Conservation (phyloP, 2,113 vertebrate genomes). For the Chascanopsetta lugubris region DNA sequence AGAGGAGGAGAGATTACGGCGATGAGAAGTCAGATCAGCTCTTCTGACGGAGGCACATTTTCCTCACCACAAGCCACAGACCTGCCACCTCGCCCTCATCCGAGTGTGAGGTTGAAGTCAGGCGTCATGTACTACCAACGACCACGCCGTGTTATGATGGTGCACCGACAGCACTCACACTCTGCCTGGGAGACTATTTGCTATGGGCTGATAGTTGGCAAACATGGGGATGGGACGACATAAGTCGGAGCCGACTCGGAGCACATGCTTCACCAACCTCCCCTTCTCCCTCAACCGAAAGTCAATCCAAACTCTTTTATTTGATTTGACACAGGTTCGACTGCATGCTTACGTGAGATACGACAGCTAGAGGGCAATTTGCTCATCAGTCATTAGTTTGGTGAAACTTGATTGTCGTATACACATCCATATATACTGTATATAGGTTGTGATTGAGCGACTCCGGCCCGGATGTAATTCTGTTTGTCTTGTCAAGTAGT, state of each 20-base stretch:
- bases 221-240: constrained; percentile 53
- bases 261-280: constrained; percentile 41
- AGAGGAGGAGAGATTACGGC: background rate
- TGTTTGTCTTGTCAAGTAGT: constrained; percentile 22
- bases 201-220: constrained; percentile 20
- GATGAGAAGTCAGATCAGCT: background rate
- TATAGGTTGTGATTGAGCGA: background rate
- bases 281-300: constrained; percentile 16
- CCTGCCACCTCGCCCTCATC: constrained; percentile 8
- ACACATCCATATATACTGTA: constrained; percentile 16
- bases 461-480: background rate
- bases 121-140: constrained; percentile 13
- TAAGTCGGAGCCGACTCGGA: constrained; percentile 42
- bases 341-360: constrained; percentile 16
- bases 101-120: background rate
- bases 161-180: constrained; percentile 20
- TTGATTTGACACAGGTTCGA: constrained; percentile 42
- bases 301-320: constrained; percentile 60
- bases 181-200: constrained; percentile 34
- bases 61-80: constrained; percentile 17
- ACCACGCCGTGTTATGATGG: constrained; percentile 7
- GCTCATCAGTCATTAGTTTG: constrained; percentile 11
- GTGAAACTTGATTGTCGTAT: constrained; percentile 3
- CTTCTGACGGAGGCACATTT: background rate
- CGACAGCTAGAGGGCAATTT: constrained; percentile 2